Percentiles rank a stretch among this genome's conserved stretches.
phyloP scores from a whole-genome alignment of 92 coral and sea anemone genomes.

The Diadumene lineata region DNA sequence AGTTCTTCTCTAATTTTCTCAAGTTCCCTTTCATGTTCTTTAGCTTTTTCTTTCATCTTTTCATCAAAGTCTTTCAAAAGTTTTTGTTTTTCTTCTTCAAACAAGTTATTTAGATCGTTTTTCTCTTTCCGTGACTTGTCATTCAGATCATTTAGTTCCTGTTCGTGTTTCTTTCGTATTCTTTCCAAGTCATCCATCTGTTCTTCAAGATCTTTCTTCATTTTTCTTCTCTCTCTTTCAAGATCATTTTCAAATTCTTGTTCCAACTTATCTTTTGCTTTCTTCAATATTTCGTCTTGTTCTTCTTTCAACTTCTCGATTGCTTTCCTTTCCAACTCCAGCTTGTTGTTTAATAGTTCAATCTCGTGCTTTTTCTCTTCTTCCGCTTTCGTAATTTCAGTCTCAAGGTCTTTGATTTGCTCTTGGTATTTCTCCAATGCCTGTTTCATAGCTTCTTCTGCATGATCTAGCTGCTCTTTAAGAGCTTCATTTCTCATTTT shows the following conservation, averaged over 20 bases:
- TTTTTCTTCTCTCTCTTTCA: slow-evolving; percentile 54
- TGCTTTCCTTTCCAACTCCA: slow-evolving; percentile 45
- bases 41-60: slow-evolving; percentile 38
- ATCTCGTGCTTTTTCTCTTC: slow-evolving; percentile 57
- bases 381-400: slow-evolving; percentile 48
- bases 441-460: slow-evolving; percentile 56
- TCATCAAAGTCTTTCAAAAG: slow-evolving; percentile 55
- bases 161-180: slow-evolving; percentile 25
- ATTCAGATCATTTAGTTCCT: slow-evolving; percentile 35
- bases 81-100: slow-evolving; percentile 50
- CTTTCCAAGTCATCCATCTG: slow-evolving; percentile 37
- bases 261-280: slow-evolving; percentile 48
- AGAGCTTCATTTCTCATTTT: slow-evolving; percentile 52
- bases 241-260: slow-evolving; percentile 53
- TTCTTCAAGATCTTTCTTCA: slow-evolving; percentile 46
- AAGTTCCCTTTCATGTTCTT: slow-evolving; percentile 30
- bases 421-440: slow-evolving; percentile 69
- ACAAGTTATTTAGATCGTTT: slow-evolving; percentile 42
- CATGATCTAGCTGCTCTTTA: slow-evolving; percentile 61
- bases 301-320: slow-evolving; percentile 57
- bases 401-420: slow-evolving; percentile 46
- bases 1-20: slow-evolving; percentile 28
- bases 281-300: slow-evolving; percentile 44
- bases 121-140: slow-evolving; percentile 55
- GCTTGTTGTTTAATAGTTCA: slow-evolving; percentile 44